phyloP scores from a whole-genome alignment of 2,113 vertebrate species.

The Oophaga pumilio region DNA sequence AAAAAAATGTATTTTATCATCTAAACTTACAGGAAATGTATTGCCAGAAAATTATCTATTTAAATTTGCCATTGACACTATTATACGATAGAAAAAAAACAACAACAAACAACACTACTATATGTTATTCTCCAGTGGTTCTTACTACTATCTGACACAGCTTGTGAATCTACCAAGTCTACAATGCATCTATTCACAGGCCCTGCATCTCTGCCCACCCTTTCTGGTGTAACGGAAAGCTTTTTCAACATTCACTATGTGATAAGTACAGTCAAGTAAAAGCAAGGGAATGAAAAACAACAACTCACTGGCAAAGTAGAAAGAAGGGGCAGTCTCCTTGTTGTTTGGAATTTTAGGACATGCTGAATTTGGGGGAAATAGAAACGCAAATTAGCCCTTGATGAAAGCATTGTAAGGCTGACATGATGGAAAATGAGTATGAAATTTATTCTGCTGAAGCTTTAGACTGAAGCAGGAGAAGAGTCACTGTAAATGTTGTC shows the following conservation, averaged over 20 bases:
- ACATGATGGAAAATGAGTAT: conserved; percentile 57
- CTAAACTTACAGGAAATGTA: no score
- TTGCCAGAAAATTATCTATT: no score
- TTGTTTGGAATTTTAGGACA: conserved; percentile 86
- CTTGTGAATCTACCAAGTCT: not conserved
- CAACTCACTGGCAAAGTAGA: conserved; percentile 85
- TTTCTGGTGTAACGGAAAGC: not conserved
- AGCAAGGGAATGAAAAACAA: conserved; percentile 69
- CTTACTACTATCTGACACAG: not conserved
- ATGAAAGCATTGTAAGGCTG: conserved; percentile 64
- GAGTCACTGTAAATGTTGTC: not conserved
- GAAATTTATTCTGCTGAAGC: not conserved
- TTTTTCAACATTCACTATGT: conserved; percentile 4
- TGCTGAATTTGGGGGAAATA: conserved; percentile 84
- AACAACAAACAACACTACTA: no score
- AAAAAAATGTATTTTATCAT: no score
- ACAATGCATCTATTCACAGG: not conserved
- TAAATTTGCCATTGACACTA: no score
- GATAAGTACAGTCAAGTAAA: conserved; percentile 12
- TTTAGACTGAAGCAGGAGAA: not conserved
- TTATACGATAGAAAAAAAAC: no score
- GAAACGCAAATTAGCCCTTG: conserved; percentile 83
- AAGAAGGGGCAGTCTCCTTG: conserved; percentile 87
- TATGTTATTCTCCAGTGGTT: not conserved
- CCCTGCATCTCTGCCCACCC: not conserved